Percentiles rank a stretch among this genome's conserved stretches.
Conservation (phyloP, 2,888 invertebrate genomes). For the Leptarthrus brevirostris region DNA sequence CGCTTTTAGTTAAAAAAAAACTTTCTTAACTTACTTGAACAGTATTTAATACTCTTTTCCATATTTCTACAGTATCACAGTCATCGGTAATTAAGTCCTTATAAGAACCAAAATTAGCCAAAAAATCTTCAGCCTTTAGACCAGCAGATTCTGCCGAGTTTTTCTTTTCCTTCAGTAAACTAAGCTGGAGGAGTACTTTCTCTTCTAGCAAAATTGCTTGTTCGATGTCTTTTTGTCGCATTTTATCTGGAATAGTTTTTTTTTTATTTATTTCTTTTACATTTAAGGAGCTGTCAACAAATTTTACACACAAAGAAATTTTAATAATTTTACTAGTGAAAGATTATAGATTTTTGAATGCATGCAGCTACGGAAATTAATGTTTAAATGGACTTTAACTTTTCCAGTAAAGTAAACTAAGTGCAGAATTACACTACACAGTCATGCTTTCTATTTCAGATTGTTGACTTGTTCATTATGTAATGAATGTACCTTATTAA, state of each 20-base stretch:
- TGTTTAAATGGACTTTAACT: too few species aligned
- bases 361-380: too few species aligned
- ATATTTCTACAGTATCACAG: conserved; percentile 80
- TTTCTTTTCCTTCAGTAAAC: conserved; percentile 73
- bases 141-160: conserved; percentile 67
- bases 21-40: conserved; percentile 58
- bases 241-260: conserved; percentile 72
- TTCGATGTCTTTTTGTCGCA: conserved; percentile 88
- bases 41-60: conserved; percentile 78
- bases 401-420: too few species aligned
- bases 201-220: conserved; percentile 88
- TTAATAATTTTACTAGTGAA: too few species aligned
- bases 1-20: background rate
- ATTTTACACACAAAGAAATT: too few species aligned
- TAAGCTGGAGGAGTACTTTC: conserved; percentile 86
- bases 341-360: too few species aligned
- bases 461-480: too few species aligned
- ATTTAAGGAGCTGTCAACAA: too few species aligned
- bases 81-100: conserved; percentile 81
- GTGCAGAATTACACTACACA: too few species aligned
- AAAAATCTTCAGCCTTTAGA: conserved; percentile 64
- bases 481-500: too few species aligned
- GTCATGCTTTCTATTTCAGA: too few species aligned
- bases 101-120: conserved; percentile 69
- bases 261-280: too few species aligned